Percentiles rank a stretch among this genome's conserved stretches.
phyloP scores from a whole-genome alignment of 2,113 vertebrate species.

The Isichthys henryi region DNA sequence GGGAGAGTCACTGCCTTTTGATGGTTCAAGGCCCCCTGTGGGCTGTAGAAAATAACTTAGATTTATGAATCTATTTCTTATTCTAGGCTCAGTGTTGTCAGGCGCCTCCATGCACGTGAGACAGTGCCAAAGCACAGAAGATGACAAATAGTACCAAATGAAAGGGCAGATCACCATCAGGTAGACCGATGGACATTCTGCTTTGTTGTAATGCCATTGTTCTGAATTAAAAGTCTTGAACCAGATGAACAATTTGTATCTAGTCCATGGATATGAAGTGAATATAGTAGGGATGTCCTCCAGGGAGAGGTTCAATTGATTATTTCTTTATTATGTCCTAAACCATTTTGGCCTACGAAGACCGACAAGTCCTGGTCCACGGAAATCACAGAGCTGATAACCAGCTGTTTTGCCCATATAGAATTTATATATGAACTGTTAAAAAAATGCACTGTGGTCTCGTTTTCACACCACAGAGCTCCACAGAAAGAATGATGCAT shows the following conservation, averaged over 20 bases:
- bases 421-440: neutral
- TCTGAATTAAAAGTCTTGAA: neutral
- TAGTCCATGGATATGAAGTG: neutral
- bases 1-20: neutral
- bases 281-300: neutral
- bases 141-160: neutral
- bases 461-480: neutral
- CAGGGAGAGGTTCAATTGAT: neutral
- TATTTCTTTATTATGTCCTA: neutral
- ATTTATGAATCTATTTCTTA: neutral
- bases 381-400: neutral
- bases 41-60: neutral
- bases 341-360: neutral
- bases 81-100: neutral
- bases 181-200: neutral
- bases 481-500: neutral
- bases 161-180: neutral
- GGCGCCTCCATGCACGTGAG: neutral
- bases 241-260: neutral
- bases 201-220: neutral
- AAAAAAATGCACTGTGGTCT: neutral
- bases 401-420: neutral
- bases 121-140: neutral
- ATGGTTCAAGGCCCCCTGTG: neutral
- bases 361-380: neutral